These are phyloP conservation scores for Brachionus sp. DNA, from an alignment of 1,140 invertebrate genomes.

Conservation along the genomic window DNA sequence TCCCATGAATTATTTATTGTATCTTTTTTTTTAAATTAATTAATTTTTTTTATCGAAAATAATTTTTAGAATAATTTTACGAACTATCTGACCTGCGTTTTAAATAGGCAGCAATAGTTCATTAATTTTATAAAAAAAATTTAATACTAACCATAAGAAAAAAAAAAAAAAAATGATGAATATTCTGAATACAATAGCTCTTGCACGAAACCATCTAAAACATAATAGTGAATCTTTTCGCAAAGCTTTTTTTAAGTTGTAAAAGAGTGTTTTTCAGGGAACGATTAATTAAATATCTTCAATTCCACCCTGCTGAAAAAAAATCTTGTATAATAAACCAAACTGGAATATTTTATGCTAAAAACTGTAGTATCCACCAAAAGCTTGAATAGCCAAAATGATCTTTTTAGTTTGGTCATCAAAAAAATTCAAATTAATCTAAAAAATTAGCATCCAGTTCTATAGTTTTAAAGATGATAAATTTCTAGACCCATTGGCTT, in stretches of 20 bases:
- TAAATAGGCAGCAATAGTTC: background rate
- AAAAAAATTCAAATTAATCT: background rate
- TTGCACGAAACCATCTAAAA: background rate
- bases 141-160: background rate
- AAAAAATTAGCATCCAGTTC: too few species aligned
- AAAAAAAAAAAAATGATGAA: background rate
- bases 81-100: background rate
- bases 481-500: background rate
- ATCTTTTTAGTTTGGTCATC: background rate
- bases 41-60: background rate
- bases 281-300: constrained; percentile 10
- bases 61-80: background rate
- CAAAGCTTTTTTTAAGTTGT: background rate
- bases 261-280: background rate
- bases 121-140: background rate
- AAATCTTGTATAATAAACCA: background rate
- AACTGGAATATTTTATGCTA: background rate
- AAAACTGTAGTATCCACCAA: background rate
- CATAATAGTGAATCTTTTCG: background rate
- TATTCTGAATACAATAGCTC: background rate
- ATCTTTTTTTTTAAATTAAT: background rate
- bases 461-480: background rate
- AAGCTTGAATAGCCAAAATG: background rate
- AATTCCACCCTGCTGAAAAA: background rate
- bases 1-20: background rate